These are phyloP conservation scores for Labia minor DNA, from an alignment of 2,888 invertebrate genomes.

Conservation along the genomic window DNA sequence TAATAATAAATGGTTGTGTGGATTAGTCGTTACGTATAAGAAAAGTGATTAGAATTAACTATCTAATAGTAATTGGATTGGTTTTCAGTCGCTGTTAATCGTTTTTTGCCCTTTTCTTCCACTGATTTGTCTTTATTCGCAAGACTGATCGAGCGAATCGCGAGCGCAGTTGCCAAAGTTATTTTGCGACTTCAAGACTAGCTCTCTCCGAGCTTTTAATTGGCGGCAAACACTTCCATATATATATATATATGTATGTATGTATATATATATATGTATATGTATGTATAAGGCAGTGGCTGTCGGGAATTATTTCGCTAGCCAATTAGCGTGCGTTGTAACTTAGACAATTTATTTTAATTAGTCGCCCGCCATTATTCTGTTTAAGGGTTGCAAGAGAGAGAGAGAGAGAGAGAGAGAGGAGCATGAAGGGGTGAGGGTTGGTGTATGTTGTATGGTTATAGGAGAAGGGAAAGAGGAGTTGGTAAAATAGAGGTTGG, in stretches of 20 bases:
- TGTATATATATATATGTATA: neutral
- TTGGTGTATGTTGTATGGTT: no score
- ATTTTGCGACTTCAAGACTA: neutral
- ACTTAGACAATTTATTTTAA: constrained; percentile 13
- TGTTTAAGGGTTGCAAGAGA: constrained; percentile 1
- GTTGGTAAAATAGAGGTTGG: no score
- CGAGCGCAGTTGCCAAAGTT: neutral
- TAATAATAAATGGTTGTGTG: no score
- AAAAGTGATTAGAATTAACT: neutral
- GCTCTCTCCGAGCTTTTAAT: constrained; percentile 13
- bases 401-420: no score
- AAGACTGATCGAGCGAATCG: constrained; percentile 1
- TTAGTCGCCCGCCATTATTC: constrained; percentile 13
- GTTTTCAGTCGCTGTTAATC: constrained; percentile 7
- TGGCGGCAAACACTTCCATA: constrained; percentile 13
- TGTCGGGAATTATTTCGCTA: constrained; percentile 4
- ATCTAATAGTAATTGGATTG: neutral
- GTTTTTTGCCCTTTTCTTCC: neutral
- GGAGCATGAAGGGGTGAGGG: neutral
- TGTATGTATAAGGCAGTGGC: neutral
- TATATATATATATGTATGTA: neutral
- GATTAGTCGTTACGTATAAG: neutral
- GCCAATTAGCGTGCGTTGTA: constrained; percentile 13
- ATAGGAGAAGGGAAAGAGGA: no score
- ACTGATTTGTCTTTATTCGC: constrained; percentile 13